Base-by-base conservation (phyloP, 2,888 invertebrate genomes). In the Eupithecia subumbrata region DNA sequence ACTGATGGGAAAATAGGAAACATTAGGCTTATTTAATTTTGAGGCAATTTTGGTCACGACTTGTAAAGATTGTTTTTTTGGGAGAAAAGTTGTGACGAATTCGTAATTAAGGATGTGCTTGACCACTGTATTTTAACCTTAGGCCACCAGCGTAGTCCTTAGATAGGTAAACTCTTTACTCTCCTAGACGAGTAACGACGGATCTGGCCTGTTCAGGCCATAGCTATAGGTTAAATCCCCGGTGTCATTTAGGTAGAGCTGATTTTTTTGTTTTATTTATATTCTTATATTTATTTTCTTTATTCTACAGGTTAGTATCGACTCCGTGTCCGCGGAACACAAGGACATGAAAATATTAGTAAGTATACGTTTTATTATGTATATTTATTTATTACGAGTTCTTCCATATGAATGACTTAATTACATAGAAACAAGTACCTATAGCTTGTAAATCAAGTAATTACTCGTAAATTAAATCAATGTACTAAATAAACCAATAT, bases 341-440 rank as follows among this genome's bases (percentile, higher is more conserved):
- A 95, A 94, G 95, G 93, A 94, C 89, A 95, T 95, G 95, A 95
- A 95, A 87, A 95, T 95, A 84, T 94, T 95, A 95, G 95, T 95
- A 93, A 95, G 95, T 95, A 95, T 90, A 82, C 81, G 86, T 85
- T 86, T 85, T 90, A 89, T 89, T 87, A 87, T 87, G 79, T 90
- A 80, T 90, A 82, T 89, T 88, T 90, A 90, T 89, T 83, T 90
- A 89, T 80, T 63, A 68, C 22, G 22, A 67, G n/a, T 37, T 1
- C 18, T 40, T 60, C 22, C 60, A 11, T 22, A 12, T 60, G 12
- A 22, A 25, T 22, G 60, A 0, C 60, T 22, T 60, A 60, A 60
- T 60, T 56, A 25, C 5, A 52, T 60, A 25, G 60, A 4, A 25
- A 14, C 60, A 22, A 11, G 3, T 25, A n/a, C n/a, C n/a, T n/a